Base-by-base conservation (phyloP, 2,113 vertebrate genomes). In the Regulus satrapa region DNA sequence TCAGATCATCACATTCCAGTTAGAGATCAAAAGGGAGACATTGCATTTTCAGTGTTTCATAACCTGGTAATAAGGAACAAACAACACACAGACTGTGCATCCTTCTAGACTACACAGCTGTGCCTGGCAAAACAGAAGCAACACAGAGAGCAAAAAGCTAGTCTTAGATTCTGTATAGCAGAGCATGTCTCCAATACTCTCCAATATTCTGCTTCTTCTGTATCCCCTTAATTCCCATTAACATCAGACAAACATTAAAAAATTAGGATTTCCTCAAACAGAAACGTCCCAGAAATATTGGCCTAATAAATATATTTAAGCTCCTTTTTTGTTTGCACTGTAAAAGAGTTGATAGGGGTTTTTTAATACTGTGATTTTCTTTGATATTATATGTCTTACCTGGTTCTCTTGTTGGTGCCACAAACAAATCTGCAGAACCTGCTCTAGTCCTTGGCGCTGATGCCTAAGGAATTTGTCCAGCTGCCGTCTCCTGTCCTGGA, bases 401-500 rank as follows among this genome's bases (percentile, higher is more conserved):
- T 98, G 97, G 75, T 95, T 98, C 97, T 98, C 98, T 52, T 95
- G 97, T n/a, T 98, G 98, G 31, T 98, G 97, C 98, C 98, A 99
- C 67, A 98, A 97, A 71, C 69, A 98, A 54, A 99, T 97, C 41
- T 97, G 97, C 45, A 98, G 94, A 86, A 98, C 96, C 36, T 98
- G 97, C 77, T 98, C 96, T 87, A 98, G 54, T 55, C 97, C 97
- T 76, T 87, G 97, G 18, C 95, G 92, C 78, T 98, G 98, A 11
- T 96, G 97, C 46, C 97, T 97, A 74, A 99, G 92, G 46, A 96
- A 95, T 87, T 97, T 98, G 80, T 99, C 98, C n/a, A 98, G 95
- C 28, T 98, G 98, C 62, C 98, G 85, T 36, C 99, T 98, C 80
- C 98, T 97, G 92, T 99, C 99, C 95, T 99, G 99, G 1, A 99